Evolutionary conservation across 2,113 vertebrate genomes (phyloP), one percentile per base, ranked within the genome.

Genomic region (Hypomesus transpacificus): DNA sequence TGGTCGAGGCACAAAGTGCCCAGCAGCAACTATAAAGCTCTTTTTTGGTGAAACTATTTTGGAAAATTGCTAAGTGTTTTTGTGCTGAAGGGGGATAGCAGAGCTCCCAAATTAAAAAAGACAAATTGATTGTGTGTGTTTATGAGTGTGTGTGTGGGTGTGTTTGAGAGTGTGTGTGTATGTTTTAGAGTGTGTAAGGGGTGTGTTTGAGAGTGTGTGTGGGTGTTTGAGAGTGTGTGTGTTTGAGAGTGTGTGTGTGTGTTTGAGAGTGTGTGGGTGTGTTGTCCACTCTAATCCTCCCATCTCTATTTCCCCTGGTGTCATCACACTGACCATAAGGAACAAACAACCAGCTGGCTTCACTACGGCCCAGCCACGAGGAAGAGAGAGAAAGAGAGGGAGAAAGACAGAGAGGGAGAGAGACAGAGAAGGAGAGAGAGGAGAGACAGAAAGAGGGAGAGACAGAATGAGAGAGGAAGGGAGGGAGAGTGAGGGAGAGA

Each of bases 271-370:
- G 57, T 59, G 57, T 59, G 14, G 22, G 20, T 34, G 5, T 13
- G 14, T 69, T 31, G 14, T 61, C 0, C 22, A 14, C 28, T 67
- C 22, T 74, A 68, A 78, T 80, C 73, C 70, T 9, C 39, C 39
- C 46, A 39, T 1, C 0, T 69, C 26, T 26, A 50, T 52, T 67
- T 64, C 34, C 46, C 61, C 70, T 1, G 26, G 46, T 14, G 39
- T 65, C 22, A 54, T 62, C 56, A 81, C 20, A 14, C 58, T n/a
- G 18, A 65, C 5, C 78, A 84, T 78, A 75, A 83, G 76, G 73
- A 82, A 66, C 60, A 18, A 24, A 63, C 20, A 24, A 39, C 39
- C 61, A 39, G 61, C 61, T 64, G 60, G 60, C 58, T 39, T 68
- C 65, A 58, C 50, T 22, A 26, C 31, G 69, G 24, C 39, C 52